Evolutionary conservation across 2,797 vertebrate species (phyloP).

Genomic region (Molossus alvarezi): DNA sequence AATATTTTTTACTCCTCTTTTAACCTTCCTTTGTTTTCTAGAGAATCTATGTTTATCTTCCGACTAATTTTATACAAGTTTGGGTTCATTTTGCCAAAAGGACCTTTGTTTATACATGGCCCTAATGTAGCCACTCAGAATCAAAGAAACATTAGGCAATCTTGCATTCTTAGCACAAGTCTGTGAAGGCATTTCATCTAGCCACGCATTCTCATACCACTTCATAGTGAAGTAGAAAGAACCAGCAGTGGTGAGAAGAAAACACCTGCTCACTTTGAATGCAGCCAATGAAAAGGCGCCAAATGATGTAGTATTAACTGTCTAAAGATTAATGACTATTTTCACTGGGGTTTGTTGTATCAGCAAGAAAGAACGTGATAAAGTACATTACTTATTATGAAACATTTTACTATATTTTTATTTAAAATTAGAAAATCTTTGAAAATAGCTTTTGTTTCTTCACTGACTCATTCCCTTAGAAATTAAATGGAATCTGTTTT

Average conservation of each 20-base stretch:
- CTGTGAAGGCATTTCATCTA: constrained; percentile 31
- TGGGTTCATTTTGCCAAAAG: background rate
- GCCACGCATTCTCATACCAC: background rate
- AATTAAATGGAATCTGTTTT: constrained; percentile 39
- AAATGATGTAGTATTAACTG: background rate
- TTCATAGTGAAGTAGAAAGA: background rate
- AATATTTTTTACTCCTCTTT: background rate
- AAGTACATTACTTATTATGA: background rate
- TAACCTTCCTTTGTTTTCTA: background rate
- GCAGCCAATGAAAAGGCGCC: background rate
- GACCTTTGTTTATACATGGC: background rate
- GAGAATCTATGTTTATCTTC: background rate
- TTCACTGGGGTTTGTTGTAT: background rate
- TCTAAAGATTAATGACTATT: background rate
- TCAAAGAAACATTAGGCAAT: background rate
- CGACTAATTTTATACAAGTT: background rate
- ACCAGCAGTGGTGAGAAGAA: background rate
- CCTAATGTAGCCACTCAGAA: background rate
- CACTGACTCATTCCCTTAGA: constrained; percentile 35
- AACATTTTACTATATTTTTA: constrained; percentile 29
- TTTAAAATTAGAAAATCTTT: constrained; percentile 45
- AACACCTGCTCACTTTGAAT: background rate
- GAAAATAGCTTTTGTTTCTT: background rate
- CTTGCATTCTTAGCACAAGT: background rate
- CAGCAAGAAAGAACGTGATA: background rate